Percentiles rank a stretch among this genome's conserved stretches.
Conservation (phyloP, 1,140 invertebrate genomes). For the Anthonomus grandis region DNA sequence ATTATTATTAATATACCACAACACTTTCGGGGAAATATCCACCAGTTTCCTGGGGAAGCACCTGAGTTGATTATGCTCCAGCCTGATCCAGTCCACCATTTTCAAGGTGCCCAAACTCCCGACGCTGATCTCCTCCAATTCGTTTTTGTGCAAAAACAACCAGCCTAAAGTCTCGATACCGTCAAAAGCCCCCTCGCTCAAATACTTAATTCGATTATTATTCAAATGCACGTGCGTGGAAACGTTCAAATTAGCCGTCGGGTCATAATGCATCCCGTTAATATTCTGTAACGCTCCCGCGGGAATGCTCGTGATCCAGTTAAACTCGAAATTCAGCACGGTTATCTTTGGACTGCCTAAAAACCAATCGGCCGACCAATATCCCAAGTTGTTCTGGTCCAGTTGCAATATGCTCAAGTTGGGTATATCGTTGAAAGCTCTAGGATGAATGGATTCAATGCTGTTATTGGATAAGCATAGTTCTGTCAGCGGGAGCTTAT, state of each 20-base stretch:
- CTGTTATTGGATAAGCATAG: constrained; percentile 39
- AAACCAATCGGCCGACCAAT: constrained; percentile 42
- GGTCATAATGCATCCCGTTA: constrained; percentile 34
- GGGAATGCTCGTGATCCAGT: constrained; percentile 37
- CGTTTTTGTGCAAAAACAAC: constrained; percentile 42
- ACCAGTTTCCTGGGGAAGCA: constrained; percentile 38
- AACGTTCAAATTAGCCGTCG: constrained; percentile 29
- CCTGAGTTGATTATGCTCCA: constrained; percentile 36
- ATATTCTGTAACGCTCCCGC: constrained; percentile 36
- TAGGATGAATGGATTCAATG: constrained; percentile 38
- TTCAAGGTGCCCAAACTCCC: constrained; percentile 32
- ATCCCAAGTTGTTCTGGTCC: constrained; percentile 39
- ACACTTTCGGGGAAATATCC: constrained; percentile 35
- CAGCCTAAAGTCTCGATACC: constrained; percentile 38
- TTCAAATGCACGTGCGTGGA: constrained; percentile 39
- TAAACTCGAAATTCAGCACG: constrained; percentile 40
- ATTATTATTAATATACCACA: constrained; percentile 38
- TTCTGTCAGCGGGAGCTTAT: constrained; percentile 36
- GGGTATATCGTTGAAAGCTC: constrained; percentile 41
- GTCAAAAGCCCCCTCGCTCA: constrained; percentile 38
- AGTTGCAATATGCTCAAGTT: constrained; percentile 37
- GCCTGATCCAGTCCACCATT: constrained; percentile 35
- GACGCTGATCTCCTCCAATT: constrained; percentile 33
- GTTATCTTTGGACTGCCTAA: constrained; percentile 35
- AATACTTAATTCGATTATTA: constrained; percentile 38